Base-by-base conservation (phyloP, 2,113 vertebrate species). In the Channa argus region DNA sequence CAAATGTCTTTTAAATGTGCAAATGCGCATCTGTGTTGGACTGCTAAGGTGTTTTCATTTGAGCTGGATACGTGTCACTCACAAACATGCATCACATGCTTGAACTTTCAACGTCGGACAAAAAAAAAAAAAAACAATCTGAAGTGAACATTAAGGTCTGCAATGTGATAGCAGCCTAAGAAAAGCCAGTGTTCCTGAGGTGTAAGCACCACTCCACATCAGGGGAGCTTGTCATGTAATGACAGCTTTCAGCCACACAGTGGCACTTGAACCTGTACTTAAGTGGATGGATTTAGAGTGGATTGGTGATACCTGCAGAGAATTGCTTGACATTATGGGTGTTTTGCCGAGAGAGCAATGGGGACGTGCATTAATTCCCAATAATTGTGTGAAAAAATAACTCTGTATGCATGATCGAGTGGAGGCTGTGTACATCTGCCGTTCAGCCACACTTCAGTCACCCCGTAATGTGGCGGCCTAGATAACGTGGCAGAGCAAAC, bases 201-300 rank as follows among this genome's bases (percentile, higher is more conserved):
- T 67, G 43, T 62, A 33, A 64, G 49, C 62, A 33, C 41, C 12
- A 5, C 64, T 73, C 8, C 71, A 62, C 62, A 64, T 49, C 50
- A 4, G 51, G 24, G 43, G 14, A 24, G 24, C 44, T 34, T 33
- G 15, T 63, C 14, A 2, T 88, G 90, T 81, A 86, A 76, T 88
- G 70, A 51, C 83, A 15, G 39, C 37, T 39, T 63, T 82, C 50
- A 47, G 43, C 86, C 89, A 87, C 89, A 74, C 12, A 46, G 83
- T 7, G 88, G 85, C 85, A 62, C 88, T 80, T 78, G 15, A 83
- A 74, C n/a, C 66, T 45, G 14, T 43, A 8, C 61, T 50, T 45
- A 5, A 34, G 68, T 59, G 50, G 47, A 14, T 2, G 33, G 33
- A 10, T 6, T 41, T 45, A 10, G 44, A n/a, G 49, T 45, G 8